Evolutionary conservation across 2,797 vertebrate species (phyloP), one percentile per base, ranked within the genome.

Genomic region (Melanotaenia pygmaea): DNA sequence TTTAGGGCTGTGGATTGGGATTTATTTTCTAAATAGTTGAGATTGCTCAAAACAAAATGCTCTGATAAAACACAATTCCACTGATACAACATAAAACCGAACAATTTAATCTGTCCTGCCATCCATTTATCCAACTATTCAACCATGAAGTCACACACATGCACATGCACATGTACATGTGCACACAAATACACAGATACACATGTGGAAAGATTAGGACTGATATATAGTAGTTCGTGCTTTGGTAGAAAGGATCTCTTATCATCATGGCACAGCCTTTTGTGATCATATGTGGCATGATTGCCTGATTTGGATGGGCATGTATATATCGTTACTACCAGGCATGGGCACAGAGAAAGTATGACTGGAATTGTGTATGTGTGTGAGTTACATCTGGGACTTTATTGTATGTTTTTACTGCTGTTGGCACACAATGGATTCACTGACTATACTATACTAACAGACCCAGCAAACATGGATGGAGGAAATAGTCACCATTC

Each of bases 191-290:
- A 69, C 3, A 43, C 14, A 45, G 5, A 20, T 18, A 20, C 43
- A 45, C 16, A 18, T 45, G 43, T 18, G 16, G 70, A 77, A 65
- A 83, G 83, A 87, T 87, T 82, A 86, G 77, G 70, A 82, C 63
- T 79, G 71, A 83, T 72, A 72, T 77, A 72, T 26, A 2, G 62
- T 68, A 66, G 85, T 82, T 60, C 72, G 47, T 84, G 89, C 67
- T 37, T 37, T 72, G 71, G 67, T 76, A 68, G 71, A 77, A 80
- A 82, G 74, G 40, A 86, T 88, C 83, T 79, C 86, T 89, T 88
- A 90, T 91, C 89, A 68, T 81, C 76, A 63, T 64, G 53, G 71
- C 59, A 35, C 89, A 91, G 85, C 69, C 79, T 77, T 86, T 88
- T 81, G 66, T 79, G 70, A 78, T 89, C 43, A 59, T 76, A 83